A percentile compares a stretch with the other conserved stretches of the same genome.
These are phyloP conservation scores for Trichechus manatus DNA, from an alignment of 2,113 vertebrate species.

Conservation along the genomic window DNA sequence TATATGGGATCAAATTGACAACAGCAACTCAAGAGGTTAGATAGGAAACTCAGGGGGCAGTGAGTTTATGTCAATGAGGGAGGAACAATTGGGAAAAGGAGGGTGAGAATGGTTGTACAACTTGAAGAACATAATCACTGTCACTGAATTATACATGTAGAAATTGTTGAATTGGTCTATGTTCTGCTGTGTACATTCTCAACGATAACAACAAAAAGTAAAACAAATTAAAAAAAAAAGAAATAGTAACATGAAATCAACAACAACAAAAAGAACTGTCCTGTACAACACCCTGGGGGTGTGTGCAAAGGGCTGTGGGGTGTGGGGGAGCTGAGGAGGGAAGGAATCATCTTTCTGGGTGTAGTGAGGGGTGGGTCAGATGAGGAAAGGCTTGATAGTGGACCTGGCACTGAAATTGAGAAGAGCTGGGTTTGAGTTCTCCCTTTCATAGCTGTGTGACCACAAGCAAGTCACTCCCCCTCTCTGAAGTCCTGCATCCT, in stretches of 20 bases:
- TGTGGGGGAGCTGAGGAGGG: not conserved
- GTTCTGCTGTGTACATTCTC: too few species aligned
- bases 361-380: not conserved
- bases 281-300: not conserved
- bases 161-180: too few species aligned
- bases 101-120: not conserved
- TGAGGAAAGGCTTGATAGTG: not conserved
- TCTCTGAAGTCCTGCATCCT: not conserved
- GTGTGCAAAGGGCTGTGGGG: not conserved
- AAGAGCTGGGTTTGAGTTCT: not conserved
- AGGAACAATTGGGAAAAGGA: not conserved
- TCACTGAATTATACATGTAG: too few species aligned
- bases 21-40: too few species aligned
- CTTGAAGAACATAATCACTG: too few species aligned
- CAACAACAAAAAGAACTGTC: not conserved
- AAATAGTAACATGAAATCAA: not conserved
- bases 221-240: too few species aligned
- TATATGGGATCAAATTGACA: too few species aligned
- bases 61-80: not conserved
- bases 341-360: not conserved
- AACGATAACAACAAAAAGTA: too few species aligned
- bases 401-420: not conserved
- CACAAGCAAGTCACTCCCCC: not conserved
- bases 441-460: not conserved
- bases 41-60: not conserved